phyloP scores from a whole-genome alignment of 2,797 vertebrate species.

The Basileuterus tristriatus region DNA sequence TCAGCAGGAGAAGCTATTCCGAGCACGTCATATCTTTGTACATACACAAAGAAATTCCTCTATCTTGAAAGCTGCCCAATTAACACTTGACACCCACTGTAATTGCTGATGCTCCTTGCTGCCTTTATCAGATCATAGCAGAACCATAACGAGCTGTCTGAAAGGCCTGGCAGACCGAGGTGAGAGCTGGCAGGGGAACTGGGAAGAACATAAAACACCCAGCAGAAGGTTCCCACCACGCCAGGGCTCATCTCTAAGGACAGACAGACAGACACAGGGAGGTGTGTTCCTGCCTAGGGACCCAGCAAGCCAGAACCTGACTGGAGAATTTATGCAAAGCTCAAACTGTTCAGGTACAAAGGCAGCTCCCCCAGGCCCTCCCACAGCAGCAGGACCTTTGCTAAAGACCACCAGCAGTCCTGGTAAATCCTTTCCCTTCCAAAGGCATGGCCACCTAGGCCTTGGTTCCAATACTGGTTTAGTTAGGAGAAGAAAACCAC shows the following conservation, averaged over 20 bases:
- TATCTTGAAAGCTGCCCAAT: conserved; percentile 58
- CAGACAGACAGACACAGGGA: background rate
- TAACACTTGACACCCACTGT: conserved; percentile 61
- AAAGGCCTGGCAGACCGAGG: background rate
- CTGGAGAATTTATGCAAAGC: background rate
- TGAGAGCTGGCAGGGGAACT: accelerated
- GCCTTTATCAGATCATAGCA: conserved; percentile 48
- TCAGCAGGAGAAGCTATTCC: background rate
- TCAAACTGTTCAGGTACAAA: background rate
- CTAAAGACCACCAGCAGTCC: background rate
- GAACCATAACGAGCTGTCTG: conserved; percentile 3
- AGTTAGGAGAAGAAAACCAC: background rate
- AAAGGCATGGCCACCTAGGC: background rate
- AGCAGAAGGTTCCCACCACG: background rate
- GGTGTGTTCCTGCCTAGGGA: accelerated
- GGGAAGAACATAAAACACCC: background rate
- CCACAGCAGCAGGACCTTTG: accelerated
- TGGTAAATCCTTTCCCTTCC: background rate
- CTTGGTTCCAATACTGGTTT: accelerated
- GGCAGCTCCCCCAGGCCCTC: background rate
- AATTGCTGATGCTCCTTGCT: conserved; percentile 50
- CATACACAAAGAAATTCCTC: conserved; percentile 50
- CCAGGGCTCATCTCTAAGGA: background rate
- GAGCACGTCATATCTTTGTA: conserved; percentile 19
- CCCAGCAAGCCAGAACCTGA: background rate